Evolutionary conservation across 2,888 invertebrate genomes (phyloP).

Genomic region (Phaonia tiefii): DNA sequence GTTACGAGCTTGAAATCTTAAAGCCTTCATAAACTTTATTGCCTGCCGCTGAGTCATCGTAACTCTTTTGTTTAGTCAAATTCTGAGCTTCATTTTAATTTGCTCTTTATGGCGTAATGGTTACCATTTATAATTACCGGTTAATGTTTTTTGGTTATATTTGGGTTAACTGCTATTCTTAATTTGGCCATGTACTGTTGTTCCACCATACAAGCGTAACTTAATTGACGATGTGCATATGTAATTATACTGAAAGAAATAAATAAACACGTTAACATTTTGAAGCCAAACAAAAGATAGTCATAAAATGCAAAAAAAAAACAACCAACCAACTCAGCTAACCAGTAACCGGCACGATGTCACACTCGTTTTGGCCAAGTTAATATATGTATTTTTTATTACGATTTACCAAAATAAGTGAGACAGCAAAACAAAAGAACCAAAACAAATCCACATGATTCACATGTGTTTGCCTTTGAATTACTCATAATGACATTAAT

Average conservation of each 20-base stretch:
- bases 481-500: slow-evolving; percentile 41
- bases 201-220: not conserved
- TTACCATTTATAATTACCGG: slow-evolving; percentile 1
- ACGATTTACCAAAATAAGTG: slow-evolving; percentile 11
- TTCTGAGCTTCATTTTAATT: no score
- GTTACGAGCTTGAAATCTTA: no score
- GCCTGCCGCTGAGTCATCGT: no score
- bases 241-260: not conserved
- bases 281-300: not conserved
- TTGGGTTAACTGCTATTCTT: slow-evolving; percentile 7
- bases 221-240: not conserved
- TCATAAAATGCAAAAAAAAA: no score
- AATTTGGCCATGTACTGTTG: not conserved
- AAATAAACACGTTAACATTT: slow-evolving; percentile 19
- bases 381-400: slow-evolving; percentile 6
- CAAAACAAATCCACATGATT: slow-evolving; percentile 46
- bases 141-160: not conserved
- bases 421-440: not conserved
- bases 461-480: slow-evolving; percentile 56
- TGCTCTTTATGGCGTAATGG: no score
- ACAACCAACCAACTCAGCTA: no score
- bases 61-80: not conserved
- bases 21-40: no score
- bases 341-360: not conserved
- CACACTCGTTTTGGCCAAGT: slow-evolving; percentile 16